Evolutionary conservation across 2,113 vertebrate genomes (phyloP), one percentile per base, ranked within the genome.

Genomic region (Phylloscopus whistleri): DNA sequence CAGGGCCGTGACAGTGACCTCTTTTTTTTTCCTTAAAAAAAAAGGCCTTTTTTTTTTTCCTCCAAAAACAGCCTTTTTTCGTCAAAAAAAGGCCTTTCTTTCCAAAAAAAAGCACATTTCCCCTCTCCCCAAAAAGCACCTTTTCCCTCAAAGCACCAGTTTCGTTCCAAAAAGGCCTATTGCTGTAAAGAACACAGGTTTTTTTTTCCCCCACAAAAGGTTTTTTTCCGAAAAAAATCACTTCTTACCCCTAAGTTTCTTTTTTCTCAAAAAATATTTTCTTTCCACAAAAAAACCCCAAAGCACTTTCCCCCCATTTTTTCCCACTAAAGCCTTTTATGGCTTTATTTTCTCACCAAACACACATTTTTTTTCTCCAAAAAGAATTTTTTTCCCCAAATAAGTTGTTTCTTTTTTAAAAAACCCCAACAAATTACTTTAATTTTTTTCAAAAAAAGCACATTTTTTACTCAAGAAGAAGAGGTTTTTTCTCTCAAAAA

Each of bases 221-320:
- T 44, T 69, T 49, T 51, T 8, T 1, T 1, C 27, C 5, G 1
- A 18, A 24, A 53, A 41, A 31, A 26, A 20, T 4, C 3, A 6
- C 26, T 31, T 68, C 39, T 52, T 37, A 35, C 5, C 1, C 4
- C 23, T 15, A 74, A 67, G 4, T 20, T 22, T 9, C 3, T 37
- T 46, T 33, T 15, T 12, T 27, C 30, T 28, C 3, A 10, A 85
- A 85, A 70, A 26, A 41, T 41, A 41, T 41, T 41, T 41, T 41
- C 41, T 41, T 41, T 41, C 13, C 13, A 13, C 10, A 41, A 41
- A 41, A 41, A 41, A 41, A 41, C 41, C 12, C 41, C 5, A 13
- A 41, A 41, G 2, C 3, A 20, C 10, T 21, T 59, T 5, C 2
- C 1, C 7, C 7, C 2, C 3, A 24, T 0, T 51, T 86, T 76